Evolutionary conservation across 2,888 invertebrate genomes (phyloP), one percentile per base, ranked within the genome.

Genomic region (Nomada goodeniana): DNA sequence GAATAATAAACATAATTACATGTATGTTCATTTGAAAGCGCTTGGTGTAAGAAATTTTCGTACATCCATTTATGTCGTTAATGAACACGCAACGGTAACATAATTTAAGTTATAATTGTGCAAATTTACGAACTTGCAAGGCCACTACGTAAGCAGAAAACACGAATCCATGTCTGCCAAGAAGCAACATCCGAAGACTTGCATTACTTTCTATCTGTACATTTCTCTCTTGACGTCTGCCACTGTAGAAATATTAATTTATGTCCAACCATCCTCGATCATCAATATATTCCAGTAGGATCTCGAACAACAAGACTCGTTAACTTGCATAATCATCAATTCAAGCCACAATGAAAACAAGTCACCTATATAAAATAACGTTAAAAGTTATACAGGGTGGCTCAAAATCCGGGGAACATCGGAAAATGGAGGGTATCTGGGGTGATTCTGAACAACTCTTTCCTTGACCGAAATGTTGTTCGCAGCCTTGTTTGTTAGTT

Each of bases 21-120:
- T 7, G 36, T 9, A 36, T 36, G 7, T 36, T 36, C 5, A 36
- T 36, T 36, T 7, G 7, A 36, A 36, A 36, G 7, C 5, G 36
- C 36, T 36, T 36, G 36, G 7, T 36, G 7, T 36, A 36, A 36
- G 36, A 47, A 47, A 13, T 13, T 15, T 47, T 47, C 7, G 5
- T 13, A 13, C 2, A 47, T 47, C 15, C 47, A 15, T 9, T 10
- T 18, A 9, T n/a, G n/a, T n/a, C n/a, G n/a, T 53, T 53, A 53
- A 53, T n/a, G n/a, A 53, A n/a, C n/a, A 20, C 53, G 53, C 18
- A n/a, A n/a, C 29, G 13, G 26, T 29, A 15, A 29, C 36, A 29
- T 20, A 36, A 36, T 52, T 52, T n/a, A 65, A 67, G 36, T 67
- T 52, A 67, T 53, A 67, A 67, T 67, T 52, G 36, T 53, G 36